Evolutionary conservation across 2,113 vertebrate species (phyloP).

Genomic region (Picathartes gymnocephalus): DNA sequence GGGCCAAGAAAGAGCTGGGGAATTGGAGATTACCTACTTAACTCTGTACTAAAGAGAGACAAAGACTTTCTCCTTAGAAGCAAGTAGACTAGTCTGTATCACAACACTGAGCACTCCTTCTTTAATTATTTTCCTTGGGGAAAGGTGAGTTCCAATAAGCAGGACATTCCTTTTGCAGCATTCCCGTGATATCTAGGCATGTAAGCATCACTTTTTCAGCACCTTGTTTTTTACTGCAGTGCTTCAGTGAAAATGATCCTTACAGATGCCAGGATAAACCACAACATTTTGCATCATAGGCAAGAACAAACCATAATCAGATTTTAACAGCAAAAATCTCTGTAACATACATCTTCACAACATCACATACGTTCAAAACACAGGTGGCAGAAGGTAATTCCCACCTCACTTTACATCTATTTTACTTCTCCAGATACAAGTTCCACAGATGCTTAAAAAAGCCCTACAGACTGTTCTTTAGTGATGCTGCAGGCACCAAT

Average conservation of each 20-base stretch:
- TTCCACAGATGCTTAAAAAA: not conserved
- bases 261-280: not conserved
- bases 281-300: not conserved
- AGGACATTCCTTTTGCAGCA: not conserved
- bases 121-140: not conserved
- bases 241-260: not conserved
- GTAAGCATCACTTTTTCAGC: not conserved
- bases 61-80: not conserved
- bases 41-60: not conserved
- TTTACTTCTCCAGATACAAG: not conserved
- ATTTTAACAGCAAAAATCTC: not conserved
- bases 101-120: not conserved
- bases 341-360: not conserved
- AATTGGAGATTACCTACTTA: not conserved
- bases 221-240: not conserved
- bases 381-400: not conserved
- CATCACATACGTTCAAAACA: rapidly evolving
- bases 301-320: not conserved
- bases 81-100: not conserved
- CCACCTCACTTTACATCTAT: not conserved
- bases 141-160: not conserved
- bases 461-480: not conserved
- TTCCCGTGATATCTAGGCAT: not conserved
- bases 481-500: not conserved
- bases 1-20: not conserved